Evolutionary conservation across 2,113 vertebrate species (phyloP), one percentile per base, ranked within the genome.

Genomic region (Syngnathoides biaculeatus): DNA sequence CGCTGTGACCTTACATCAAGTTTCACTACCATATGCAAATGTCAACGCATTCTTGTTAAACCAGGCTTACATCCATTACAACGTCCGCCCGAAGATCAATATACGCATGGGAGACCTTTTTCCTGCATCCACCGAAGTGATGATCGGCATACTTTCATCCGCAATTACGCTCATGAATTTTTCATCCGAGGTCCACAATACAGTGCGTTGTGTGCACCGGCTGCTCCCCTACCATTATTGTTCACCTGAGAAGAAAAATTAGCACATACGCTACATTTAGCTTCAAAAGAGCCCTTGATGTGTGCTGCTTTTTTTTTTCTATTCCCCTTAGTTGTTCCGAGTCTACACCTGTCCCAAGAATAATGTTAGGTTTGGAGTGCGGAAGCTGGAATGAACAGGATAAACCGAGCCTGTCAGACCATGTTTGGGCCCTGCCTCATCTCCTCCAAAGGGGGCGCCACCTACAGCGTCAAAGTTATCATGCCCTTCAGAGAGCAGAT

Each of bases 371-470:
- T 68, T 79, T 65, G 1, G 14, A 86, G 75, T 71, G 75, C 72
- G 75, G 73, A 83, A 75, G 57, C 72, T 64, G 77, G 64, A 63
- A 76, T 75, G 78, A 82, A 67, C 69, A 63, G 68, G 67, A 81
- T 50, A 72, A 83, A 77, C 56, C 0, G 56, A 75, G 68, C 73
- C 68, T 62, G 86, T 74, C 78, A 75, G 59, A 76, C 74, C 76
- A 67, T 61, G 75, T 74, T 67, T 45, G 78, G 40, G 77, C 78
- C 73, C 85, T 82, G 82, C 86, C 83, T 65, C 57, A 35, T 48
- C 56, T 71, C 65, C 67, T 67, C 83, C 76, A 86, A 58, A 79
- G 68, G 81, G 82, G 84, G 80, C 72, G 64, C 77, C 83, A 82
- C 82, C 85, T 75, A 67, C 62, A 22, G 9, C 45, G 10, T 77